Evolutionary conservation across 2,797 vertebrate species (phyloP), one percentile per base, ranked within the genome.

Genomic region (Heterohyrax brucei): DNA sequence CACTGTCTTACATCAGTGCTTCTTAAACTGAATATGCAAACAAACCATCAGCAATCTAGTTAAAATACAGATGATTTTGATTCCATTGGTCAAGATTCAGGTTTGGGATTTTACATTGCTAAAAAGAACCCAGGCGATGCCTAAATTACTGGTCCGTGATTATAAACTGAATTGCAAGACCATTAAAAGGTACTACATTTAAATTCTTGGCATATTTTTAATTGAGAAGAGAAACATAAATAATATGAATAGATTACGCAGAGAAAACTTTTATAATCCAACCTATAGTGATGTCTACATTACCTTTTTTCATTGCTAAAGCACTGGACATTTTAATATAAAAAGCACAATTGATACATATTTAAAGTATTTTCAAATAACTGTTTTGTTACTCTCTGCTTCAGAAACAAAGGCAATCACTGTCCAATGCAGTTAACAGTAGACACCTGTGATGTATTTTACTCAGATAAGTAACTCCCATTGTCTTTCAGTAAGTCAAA

Each of bases 401-500:
- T 10, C 70, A 89, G 87, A 76, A 96, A 59, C 62, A 94, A 94
- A 95, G 88, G 1, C 79, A 96, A 79, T 24, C 93, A 26, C 24
- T 93, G 39, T 59, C 86, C 93, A 97, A 46, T 7, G 76, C 22
- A 93, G 28, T 39, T 39, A 39, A 39, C 39, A 39, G 39, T 50
- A 93, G 84, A 92, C n/a, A 97, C 2, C 10, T 75, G 87, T 46
- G 97, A 50, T 39, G 95, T 4, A 95, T n/a, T 76, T 92, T 30
- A 70, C n/a, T 87, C 62, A 91, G 39, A 96, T 73, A 95, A 97
- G 95, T 94, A 53, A 89, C 53, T 28, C 0, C 56, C 83, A 0
- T 62, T 62, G 80, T 96, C 13, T 96, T n/a, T 62, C 77, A 89
- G 7, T 50, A 89, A 94, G 72, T 86, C 68, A 97, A 93, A 93